Percentiles rank a stretch among this genome's conserved stretches.
These are phyloP conservation scores for Semnornis frantzii DNA, from an alignment of 2,113 vertebrate species.

Conservation along the genomic window DNA sequence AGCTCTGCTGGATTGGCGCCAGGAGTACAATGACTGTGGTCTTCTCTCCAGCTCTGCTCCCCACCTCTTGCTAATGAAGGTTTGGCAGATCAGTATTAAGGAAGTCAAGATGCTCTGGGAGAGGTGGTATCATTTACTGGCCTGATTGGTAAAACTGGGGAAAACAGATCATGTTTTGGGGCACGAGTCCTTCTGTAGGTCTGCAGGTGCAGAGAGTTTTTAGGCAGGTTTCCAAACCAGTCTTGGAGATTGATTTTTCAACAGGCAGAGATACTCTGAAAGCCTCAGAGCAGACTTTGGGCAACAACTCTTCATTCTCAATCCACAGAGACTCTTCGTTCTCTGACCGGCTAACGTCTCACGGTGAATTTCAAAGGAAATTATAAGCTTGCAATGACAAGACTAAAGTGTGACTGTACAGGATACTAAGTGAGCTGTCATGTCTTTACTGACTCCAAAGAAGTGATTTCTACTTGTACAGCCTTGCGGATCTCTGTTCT, in stretches of 20 bases:
- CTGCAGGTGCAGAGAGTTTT: constrained; percentile 1
- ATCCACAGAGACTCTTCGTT: neutral
- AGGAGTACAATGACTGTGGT: neutral
- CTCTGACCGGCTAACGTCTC: neutral
- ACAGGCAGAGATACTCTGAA: neutral
- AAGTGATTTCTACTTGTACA: neutral
- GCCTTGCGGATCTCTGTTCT: neutral
- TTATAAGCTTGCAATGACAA: neutral
- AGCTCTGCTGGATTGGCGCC: neutral
- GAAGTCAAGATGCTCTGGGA: neutral
- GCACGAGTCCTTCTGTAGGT: neutral
- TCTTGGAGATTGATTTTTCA: neutral
- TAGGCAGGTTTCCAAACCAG: neutral
- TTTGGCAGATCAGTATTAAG: neutral
- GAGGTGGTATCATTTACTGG: neutral
- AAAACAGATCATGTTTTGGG: neutral
- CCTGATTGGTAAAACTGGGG: neutral
- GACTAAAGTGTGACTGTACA: neutral
- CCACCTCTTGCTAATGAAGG: neutral
- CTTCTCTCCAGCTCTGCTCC: neutral
- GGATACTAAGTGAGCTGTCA: neutral
- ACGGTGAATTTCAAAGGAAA: neutral
- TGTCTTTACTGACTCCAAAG: neutral
- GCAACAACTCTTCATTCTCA: neutral
- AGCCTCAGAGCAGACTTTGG: neutral